Conservation (phyloP, 1,140 invertebrate species). For the Calliopsis andreniformis region DNA sequence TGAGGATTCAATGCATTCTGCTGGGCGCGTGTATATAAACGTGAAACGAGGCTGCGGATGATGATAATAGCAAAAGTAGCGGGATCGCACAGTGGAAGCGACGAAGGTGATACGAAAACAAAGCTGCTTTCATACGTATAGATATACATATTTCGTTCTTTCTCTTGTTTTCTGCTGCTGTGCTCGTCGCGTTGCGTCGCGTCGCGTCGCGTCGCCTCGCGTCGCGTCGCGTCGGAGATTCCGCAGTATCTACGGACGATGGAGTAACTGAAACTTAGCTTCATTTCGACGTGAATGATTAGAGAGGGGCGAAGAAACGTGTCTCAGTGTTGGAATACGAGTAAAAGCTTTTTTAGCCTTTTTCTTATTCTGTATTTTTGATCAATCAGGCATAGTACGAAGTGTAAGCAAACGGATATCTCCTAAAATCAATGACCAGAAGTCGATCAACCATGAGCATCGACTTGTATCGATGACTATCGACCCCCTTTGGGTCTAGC, state of each 20-base stretch:
- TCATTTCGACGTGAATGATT: background rate
- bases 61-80: slow-evolving; percentile 42
- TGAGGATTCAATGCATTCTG: slow-evolving; percentile 36
- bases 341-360: too few species aligned
- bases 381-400: background rate
- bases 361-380: too few species aligned
- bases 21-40: background rate
- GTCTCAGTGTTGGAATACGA: too few species aligned
- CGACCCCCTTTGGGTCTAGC: slow-evolving; percentile 55
- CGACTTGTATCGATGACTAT: slow-evolving; percentile 66
- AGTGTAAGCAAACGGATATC: slow-evolving; percentile 28
- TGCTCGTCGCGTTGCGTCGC: background rate
- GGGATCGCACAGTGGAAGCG: slow-evolving; percentile 17
- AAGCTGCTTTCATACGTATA: background rate
- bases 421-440: slow-evolving; percentile 23
- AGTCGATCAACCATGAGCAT: slow-evolving; percentile 60
- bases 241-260: slow-evolving; percentile 1
- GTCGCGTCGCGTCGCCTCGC: too few species aligned
- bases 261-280: slow-evolving; percentile 31
- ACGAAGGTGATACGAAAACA: slow-evolving; percentile 20
- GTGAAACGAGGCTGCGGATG: slow-evolving; percentile 38
- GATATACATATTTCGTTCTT: background rate
- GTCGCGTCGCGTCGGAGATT: background rate
- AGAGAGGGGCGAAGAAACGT: background rate
- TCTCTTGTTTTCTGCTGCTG: background rate